Base-by-base conservation (phyloP, 2,888 invertebrate species). In the Aphodius granarius region DNA sequence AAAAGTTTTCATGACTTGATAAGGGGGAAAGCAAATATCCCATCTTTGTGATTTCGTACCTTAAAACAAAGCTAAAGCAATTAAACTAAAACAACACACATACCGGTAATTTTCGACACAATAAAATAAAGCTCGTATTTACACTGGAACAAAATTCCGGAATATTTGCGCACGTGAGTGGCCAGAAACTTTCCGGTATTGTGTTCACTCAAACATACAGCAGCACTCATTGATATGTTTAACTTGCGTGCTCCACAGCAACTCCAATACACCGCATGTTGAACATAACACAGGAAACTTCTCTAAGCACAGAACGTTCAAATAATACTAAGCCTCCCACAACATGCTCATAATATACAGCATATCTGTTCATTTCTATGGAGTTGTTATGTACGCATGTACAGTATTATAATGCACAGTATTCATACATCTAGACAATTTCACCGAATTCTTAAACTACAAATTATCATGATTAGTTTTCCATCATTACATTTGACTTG, bases 141-240 rank as follows among this genome's bases (percentile, higher is more conserved):
- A 43, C 68, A 21, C 20, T 68, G 17, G 20, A 22, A 22, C 68
- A 20, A 68, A 21, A 22, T 68, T 68, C 68, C 21, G 68, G 20
- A n/a, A 17, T 68, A 68, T 68, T 68, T 68, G 21, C 68, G 17
- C 20, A n/a, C n/a, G n/a, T 21, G 68, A 19, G n/a, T 68, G 68
- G 68, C 68, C 18, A 22, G 22, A 22, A 68, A 68, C 68, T 68
- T 68, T 68, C 21, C 20, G 21, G 20, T 68, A 68, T 68, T 21
- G 22, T 68, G 68, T 68, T 68, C 68, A 20, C 21, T 68, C 68
- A 68, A 68, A 68, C 21, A 68, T 68, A 20, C 18, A 20, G 43
- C 43, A 23, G 23, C 23, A 23, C 9, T 23, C 23, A 43, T 43
- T 43, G 68, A 22, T 22, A 21, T 68, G 22, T 68, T 68, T 68